Conservation (phyloP, 2,797 vertebrate species). For the Sylvia borin region DNA sequence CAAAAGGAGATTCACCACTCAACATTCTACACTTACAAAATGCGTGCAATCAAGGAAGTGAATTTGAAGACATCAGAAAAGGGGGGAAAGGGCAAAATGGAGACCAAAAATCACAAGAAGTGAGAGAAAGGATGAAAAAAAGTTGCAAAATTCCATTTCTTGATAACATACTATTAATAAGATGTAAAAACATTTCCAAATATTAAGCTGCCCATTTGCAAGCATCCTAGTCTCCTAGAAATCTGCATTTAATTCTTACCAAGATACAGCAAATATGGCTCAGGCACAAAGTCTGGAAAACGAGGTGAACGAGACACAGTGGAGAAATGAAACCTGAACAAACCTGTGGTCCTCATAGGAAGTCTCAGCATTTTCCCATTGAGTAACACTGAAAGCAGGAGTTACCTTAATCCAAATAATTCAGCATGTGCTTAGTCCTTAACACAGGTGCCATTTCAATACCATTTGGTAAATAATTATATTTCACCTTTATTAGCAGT, state of each 20-base stretch:
- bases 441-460: neutral
- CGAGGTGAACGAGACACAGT: neutral
- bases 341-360: neutral
- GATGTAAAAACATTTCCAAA: neutral
- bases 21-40: accelerated
- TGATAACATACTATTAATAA: neutral
- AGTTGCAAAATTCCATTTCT: neutral
- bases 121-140: neutral
- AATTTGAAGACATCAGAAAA: neutral
- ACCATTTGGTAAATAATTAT: neutral
- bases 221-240: neutral
- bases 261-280: neutral
- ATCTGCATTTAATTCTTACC: neutral
- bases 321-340: neutral
- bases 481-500: neutral
- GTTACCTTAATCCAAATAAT: neutral
- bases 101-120: neutral
- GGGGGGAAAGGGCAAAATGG: neutral
- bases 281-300: neutral
- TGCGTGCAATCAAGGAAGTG: neutral
- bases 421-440: neutral
- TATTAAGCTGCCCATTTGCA: neutral
- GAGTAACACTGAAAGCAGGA: neutral
- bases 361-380: neutral
- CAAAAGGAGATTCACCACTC: neutral